Base-by-base conservation (phyloP, 2,888 invertebrate species). In the Fragum whitleyi region DNA sequence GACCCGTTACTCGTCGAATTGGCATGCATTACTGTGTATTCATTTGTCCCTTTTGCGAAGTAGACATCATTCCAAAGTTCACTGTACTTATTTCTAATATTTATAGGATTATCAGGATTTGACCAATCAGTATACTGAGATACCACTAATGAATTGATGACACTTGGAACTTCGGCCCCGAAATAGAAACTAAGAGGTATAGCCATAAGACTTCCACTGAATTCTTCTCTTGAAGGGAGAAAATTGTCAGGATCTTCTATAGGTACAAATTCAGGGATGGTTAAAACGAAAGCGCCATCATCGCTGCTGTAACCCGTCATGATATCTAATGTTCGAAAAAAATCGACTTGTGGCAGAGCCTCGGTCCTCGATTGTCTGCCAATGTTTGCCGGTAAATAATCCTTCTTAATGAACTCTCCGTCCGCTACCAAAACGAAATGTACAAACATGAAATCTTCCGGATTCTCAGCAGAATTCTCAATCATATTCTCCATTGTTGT, bases 11-110 rank as follows among this genome's bases (percentile, higher is more conserved):
- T 42, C 14, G 57, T 57, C 5, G 51, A 69, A 21, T 96, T 96
- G 0, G 97, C 96, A 88, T 97, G 96, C 62, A 68, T 74, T 97
- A 97, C 21, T 98, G 97, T 93, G 98, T 98, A 39, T 29, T 67
- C 61, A 0, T 65, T 51, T 0, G 32, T 59, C 0, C 71, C 75
- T 32, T 36, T 57, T 83, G 97, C 97, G 95, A 98, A 98, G 95
- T 97, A 97, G 93, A 97, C 97, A 94, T 99, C 98, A 21, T 98
- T 98, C 0, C 98, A 97, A 9, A 97, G 96, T 91, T 97, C 97
- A 19, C 97, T 97, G 69, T 98, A 96, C 96, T 97, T 96, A 94
- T 97, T 97, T 94, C 97, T 97, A 93, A 97, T 97, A 92, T 96
- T 97, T 26, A 96, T 21, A 1, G 67, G 67, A 92, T 96, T 97